Base-by-base conservation (phyloP, 2,113 vertebrate species). In the Notothenia rossii region DNA sequence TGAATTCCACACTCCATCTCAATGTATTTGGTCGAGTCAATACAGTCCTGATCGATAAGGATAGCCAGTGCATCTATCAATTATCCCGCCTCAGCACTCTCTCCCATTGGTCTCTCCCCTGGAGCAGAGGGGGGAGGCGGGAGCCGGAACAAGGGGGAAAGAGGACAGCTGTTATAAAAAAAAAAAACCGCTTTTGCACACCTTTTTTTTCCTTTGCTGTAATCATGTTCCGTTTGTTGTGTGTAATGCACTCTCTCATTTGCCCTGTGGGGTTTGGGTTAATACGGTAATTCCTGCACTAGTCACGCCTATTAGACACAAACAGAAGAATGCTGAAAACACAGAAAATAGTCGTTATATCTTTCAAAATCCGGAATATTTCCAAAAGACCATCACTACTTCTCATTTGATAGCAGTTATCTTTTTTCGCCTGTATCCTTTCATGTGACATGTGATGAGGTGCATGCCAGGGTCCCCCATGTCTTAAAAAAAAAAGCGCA, bases 31-130 rank as follows among this genome's bases (percentile, higher is more conserved):
- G 91, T 93, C 85, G 86, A 91, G 91, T 95, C 95, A 92, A 95
- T 96, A 95, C 85, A 77, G 89, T 64, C 79, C 91, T 93, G 94
- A 95, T 96, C 95, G 86, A 95, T 96, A 94, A 92, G 93, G 94
- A 96, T 95, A 94, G 94, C 93, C 95, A 95, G 92, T 93, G 91
- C 94, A 95, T 95, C 94, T 95, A 95, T 95, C 95, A 96, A 94
- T 95, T 96, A 95, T 95, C 93, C 94, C 93, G 93, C 92, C 94
- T 95, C 95, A 94, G 93, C 92, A 94, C 92, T 94, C 94, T 94
- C 92, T 92, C 94, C 91, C 94, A 91, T 91, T 93, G 93, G 93
- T 92, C 88, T 88, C 89, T 87, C 91, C 91, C 89, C 89, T 69
- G 75, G 90, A 88, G 89, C 81, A 79, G 78, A 86, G 63, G 71